Base-by-base conservation (phyloP, 2,888 invertebrate genomes). In the Poecilobothrus nobilitatus region DNA sequence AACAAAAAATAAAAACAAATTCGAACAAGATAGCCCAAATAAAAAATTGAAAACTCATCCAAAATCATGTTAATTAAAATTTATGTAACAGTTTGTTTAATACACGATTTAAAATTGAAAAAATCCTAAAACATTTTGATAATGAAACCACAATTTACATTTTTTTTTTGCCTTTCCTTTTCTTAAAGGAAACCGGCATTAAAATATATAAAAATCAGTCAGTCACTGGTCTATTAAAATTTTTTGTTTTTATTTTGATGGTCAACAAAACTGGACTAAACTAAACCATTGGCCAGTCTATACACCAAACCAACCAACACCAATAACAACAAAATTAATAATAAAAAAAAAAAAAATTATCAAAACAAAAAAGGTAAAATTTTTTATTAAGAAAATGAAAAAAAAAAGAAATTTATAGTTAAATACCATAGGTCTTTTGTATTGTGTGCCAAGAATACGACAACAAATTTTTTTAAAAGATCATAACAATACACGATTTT, bases 31-130 rank as follows among this genome's bases (percentile, higher is more conserved):
- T n/a, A n/a, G n/a, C n/a, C n/a, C n/a, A n/a, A n/a, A n/a, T n/a
- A n/a, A n/a, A n/a, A n/a, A n/a, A n/a, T n/a, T n/a, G n/a, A n/a
- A n/a, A n/a, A n/a, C n/a, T n/a, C n/a, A n/a, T 27, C 27, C 27
- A 27, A 27, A 27, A 27, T 27, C 27, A 27, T 53, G 2, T n/a
- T 53, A 15, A 18, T 53, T 41, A 41, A 41, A 41, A 41, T 53
- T 53, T 53, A 53, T 53, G 18, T 53, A 53, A 53, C 53, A 53
- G 53, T 53, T 53, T 53, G 53, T 53, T 53, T 53, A 53, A 53
- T 53, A 9, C 53, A 12, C 53, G 53, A 53, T 53, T 53, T 15
- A 53, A n/a, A 9, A 53, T 53, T 53, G 15, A 12, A 53, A 53
- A 53, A 53, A 53, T 53, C 53, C 41, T 41, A 41, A 9, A 12